These are phyloP conservation scores for Cerastoderma edule DNA, from an alignment of 2,888 invertebrate genomes.

Conservation along the genomic window DNA sequence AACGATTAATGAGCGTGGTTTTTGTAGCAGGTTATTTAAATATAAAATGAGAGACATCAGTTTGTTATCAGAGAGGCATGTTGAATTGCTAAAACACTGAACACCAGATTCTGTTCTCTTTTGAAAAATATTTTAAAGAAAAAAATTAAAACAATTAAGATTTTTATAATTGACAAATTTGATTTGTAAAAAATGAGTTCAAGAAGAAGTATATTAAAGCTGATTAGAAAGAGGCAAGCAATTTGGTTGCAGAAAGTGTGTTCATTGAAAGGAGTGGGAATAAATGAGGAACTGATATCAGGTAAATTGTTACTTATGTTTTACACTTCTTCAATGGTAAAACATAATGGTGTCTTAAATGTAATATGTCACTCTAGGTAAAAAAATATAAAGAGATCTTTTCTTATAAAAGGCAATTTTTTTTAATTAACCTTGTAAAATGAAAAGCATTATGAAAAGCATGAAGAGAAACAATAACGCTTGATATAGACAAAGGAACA, in stretches of 20 bases:
- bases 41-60: not conserved
- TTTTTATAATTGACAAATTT: no score
- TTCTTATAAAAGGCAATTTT: no score
- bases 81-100: constrained; percentile 2
- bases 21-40: constrained; percentile 8
- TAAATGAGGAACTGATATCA: constrained; percentile 33
- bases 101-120: not conserved
- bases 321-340: no score
- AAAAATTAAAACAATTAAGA: no score
- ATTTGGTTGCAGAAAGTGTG: constrained; percentile 10
- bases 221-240: constrained; percentile 9
- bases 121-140: no score
- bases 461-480: no score
- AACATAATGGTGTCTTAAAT: no score
- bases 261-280: constrained; percentile 9
- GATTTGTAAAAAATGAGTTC: constrained; percentile 24
- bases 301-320: constrained; percentile 15
- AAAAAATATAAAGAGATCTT: no score
- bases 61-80: not conserved
- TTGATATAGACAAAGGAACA: no score
- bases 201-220: constrained; percentile 14
- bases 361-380: no score
- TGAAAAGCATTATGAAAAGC: no score
- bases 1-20: constrained; percentile 10
- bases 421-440: no score